Evolutionary conservation across 2,113 vertebrate species (phyloP).

Genomic region (Ciconia boyciana): DNA sequence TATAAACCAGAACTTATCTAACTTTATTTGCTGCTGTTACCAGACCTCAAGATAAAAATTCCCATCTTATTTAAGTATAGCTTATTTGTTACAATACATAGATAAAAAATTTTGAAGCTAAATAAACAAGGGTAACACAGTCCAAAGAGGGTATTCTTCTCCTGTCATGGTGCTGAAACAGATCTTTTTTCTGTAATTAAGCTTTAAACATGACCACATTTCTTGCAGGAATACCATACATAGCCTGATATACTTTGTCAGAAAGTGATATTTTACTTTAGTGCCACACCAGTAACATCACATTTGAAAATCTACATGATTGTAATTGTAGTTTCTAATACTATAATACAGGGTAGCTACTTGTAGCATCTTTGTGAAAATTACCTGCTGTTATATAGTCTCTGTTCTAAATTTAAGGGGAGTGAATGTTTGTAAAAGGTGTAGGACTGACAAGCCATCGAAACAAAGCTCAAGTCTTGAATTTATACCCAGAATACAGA

Average conservation of each 20-base stretch:
- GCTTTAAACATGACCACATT: not conserved
- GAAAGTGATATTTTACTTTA: not conserved
- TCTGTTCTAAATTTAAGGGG: not conserved
- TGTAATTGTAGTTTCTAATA: not conserved
- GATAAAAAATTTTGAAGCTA: not conserved
- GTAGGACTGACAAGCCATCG: not conserved
- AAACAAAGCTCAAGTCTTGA: not conserved
- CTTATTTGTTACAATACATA: not conserved
- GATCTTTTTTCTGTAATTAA: not conserved
- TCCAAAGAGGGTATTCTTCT: not conserved
- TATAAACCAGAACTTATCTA: conserved; percentile 9
- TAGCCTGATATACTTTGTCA: not conserved
- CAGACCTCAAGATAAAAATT: not conserved
- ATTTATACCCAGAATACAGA: not conserved
- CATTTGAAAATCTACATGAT: not conserved
- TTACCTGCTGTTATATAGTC: not conserved
- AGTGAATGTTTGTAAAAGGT: not conserved
- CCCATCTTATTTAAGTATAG: not conserved
- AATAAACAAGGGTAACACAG: not conserved
- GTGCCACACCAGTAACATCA: not conserved
- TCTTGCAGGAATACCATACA: not conserved
- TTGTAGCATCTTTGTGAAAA: not conserved
- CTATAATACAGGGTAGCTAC: not conserved
- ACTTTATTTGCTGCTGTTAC: not conserved
- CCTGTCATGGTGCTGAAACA: not conserved